Conservation (phyloP, 2,888 invertebrate species). For the Meandrusa payeni region DNA sequence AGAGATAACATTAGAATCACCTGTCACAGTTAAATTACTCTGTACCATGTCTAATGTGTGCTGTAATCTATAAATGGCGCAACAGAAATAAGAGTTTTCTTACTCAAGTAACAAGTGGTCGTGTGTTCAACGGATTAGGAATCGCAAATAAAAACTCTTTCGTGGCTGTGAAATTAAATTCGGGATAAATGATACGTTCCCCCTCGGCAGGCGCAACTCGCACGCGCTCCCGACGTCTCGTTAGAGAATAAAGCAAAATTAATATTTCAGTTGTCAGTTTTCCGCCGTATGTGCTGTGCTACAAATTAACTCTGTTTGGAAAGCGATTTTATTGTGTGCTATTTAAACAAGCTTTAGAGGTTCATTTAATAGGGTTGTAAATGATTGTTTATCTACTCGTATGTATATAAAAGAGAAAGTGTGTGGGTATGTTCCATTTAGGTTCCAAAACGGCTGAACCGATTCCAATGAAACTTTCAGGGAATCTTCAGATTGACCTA, state of each 20-base stretch:
- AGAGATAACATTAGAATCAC: too few species aligned
- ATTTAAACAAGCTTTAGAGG: too few species aligned
- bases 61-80: neutral
- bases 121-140: conserved; percentile 39
- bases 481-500: too few species aligned
- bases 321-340: conserved; percentile 2
- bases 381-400: too few species aligned
- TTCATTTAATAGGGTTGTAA: too few species aligned
- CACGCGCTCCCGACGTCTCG: conserved; percentile 4
- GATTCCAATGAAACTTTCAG: too few species aligned
- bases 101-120: conserved; percentile 53
- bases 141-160: conserved; percentile 34
- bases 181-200: conserved; percentile 21
- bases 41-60: too few species aligned
- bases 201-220: neutral
- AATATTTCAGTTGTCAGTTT: conserved; percentile 5
- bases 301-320: conserved; percentile 2
- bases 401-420: too few species aligned
- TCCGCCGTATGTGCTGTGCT: conserved; percentile 3
- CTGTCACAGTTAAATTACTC: too few species aligned
- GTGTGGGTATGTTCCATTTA: too few species aligned
- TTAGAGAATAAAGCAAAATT: conserved; percentile 2
- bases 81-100: conserved; percentile 17
- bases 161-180: conserved; percentile 33
- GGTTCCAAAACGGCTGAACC: too few species aligned